Evolutionary conservation across 2,797 vertebrate species (phyloP).

Genomic region (Mareca strepera): DNA sequence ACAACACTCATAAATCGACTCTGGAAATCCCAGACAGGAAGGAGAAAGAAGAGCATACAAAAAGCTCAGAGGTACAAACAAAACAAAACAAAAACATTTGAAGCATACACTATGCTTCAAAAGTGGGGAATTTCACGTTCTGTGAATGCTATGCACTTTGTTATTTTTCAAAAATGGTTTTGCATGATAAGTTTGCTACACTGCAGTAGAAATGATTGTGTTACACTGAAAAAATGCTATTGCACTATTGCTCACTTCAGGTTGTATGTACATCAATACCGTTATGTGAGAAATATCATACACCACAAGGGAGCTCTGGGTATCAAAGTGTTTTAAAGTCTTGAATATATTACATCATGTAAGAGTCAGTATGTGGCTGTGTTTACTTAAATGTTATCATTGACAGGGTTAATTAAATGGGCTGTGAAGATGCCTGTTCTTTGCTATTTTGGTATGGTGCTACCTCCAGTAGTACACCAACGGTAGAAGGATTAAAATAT

Average conservation of each 20-base stretch:
- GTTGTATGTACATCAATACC: background rate
- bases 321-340: background rate
- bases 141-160: background rate
- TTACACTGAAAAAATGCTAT: background rate
- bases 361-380: background rate
- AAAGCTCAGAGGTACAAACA: conserved; percentile 84
- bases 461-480: background rate
- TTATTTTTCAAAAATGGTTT: background rate
- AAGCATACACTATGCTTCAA: background rate
- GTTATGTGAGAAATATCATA: rapidly evolving
- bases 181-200: background rate
- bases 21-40: conserved; percentile 83
- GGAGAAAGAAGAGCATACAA: conserved; percentile 82
- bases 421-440: background rate
- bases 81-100: background rate
- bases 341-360: rapidly evolving
- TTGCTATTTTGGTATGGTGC: background rate
- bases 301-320: background rate
- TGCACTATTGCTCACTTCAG: background rate
- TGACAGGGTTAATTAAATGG: rapidly evolving
- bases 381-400: rapidly evolving
- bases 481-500: background rate
- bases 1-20: conserved; percentile 77
- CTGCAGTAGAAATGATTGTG: background rate
- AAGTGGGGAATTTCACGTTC: background rate